These are phyloP conservation scores for Cinclus mexicanus DNA, from an alignment of 2,113 vertebrate species.

Conservation along the genomic window DNA sequence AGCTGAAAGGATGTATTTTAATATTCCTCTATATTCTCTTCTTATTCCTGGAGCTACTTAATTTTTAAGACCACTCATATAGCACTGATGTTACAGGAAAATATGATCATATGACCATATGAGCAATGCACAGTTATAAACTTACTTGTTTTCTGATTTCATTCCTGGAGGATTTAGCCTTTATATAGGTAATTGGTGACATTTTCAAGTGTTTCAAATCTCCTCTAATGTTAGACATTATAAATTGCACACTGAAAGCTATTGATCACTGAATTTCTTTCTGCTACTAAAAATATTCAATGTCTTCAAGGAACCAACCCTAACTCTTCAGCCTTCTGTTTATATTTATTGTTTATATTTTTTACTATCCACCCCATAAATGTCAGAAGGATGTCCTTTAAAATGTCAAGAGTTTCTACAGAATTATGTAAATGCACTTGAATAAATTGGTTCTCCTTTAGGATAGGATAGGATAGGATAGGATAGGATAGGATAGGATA, in stretches of 20 bases:
- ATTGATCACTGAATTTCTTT: not conserved
- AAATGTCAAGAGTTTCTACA: not conserved
- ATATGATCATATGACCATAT: not conserved
- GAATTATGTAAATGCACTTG: not conserved
- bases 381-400: not conserved
- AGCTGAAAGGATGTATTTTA: not conserved
- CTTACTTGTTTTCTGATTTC: constrained; percentile 13
- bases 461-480: too few relatives aligned
- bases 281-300: not conserved
- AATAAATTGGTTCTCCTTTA: not conserved
- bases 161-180: constrained; percentile 12
- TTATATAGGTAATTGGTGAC: constrained; percentile 41
- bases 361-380: not conserved
- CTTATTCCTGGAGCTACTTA: not conserved
- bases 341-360: not conserved
- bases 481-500: too few relatives aligned
- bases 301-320: not conserved
- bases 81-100: not conserved
- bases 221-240: constrained; percentile 31
- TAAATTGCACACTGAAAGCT: constrained; percentile 4
- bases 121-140: not conserved
- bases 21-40: not conserved
- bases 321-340: not conserved
- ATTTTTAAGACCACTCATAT: constrained; percentile 11
- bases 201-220: constrained; percentile 52